A percentile compares a stretch with the other conserved stretches of the same genome.
phyloP scores from a whole-genome alignment of 2,888 invertebrate genomes.

The Pterostichus niger region DNA sequence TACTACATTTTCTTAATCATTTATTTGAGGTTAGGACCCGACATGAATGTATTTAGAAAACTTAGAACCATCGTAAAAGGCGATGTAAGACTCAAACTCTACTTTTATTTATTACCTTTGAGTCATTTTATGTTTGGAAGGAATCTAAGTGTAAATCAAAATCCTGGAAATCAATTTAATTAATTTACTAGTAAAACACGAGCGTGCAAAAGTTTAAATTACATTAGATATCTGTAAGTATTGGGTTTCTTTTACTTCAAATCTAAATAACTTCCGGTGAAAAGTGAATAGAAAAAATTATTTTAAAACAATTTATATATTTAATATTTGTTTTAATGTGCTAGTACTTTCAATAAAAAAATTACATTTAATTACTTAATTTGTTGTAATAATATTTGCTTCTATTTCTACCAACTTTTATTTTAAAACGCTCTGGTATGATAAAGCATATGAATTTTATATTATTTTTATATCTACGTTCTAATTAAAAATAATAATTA shows the following conservation, averaged over 20 bases:
- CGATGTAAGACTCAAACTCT: background rate
- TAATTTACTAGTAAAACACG: background rate
- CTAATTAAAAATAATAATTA: no score
- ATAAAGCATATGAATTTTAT: no score
- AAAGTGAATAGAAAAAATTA: background rate
- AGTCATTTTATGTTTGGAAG: background rate
- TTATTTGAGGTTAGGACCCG: background rate
- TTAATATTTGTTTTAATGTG: no score
- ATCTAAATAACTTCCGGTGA: background rate
- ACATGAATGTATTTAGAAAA: background rate
- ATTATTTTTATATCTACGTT: no score
- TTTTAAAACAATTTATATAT: background rate
- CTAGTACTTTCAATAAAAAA: no score
- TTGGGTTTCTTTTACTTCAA: background rate
- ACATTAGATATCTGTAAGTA: background rate
- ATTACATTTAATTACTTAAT: no score
- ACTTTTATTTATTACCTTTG: background rate
- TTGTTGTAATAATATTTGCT: no score
- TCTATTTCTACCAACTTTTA: no score
- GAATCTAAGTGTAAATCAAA: background rate
- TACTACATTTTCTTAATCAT: background rate
- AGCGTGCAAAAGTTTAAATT: background rate
- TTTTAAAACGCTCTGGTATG: no score
- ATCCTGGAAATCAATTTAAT: background rate
- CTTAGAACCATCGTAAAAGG: background rate